phyloP scores from a whole-genome alignment of 2,888 invertebrate species.

The Melitaea athalia region DNA sequence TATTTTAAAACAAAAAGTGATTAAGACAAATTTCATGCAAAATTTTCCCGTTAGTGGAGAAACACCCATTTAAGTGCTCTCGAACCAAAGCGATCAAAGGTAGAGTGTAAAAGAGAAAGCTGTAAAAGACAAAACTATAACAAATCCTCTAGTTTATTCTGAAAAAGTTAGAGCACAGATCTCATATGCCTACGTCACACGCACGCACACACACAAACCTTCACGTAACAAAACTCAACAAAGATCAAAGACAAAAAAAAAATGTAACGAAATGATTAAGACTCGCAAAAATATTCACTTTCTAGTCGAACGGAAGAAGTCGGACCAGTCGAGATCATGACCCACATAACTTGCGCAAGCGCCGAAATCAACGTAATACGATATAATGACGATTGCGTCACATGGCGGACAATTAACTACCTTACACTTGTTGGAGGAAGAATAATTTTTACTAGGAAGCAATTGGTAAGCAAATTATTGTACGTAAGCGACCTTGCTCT shows the following conservation, averaged over 20 bases:
- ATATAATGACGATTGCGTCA: slow-evolving; percentile 37
- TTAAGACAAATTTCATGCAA: no score
- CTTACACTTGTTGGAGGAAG: slow-evolving; percentile 8
- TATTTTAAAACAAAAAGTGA: no score
- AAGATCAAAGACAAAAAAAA: neutral
- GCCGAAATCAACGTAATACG: slow-evolving; percentile 32
- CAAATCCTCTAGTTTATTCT: no score
- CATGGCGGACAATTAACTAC: slow-evolving; percentile 19
- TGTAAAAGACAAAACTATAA: no score
- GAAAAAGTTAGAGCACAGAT: no score
- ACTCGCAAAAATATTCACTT: slow-evolving; percentile 26
- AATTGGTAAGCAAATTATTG: neutral
- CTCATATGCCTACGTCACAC: no score
- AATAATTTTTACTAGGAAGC: neutral
- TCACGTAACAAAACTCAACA: neutral
- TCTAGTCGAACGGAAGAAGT: slow-evolving; percentile 38
- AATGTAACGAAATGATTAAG: slow-evolving; percentile 3
- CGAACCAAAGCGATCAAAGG: no score
- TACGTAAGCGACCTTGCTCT: neutral
- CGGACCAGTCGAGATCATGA: slow-evolving; percentile 39
- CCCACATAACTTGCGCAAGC: slow-evolving; percentile 36
- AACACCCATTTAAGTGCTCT: no score
- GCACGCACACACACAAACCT: neutral
- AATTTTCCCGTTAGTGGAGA: no score
- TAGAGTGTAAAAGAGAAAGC: no score